Percentiles rank a stretch among this genome's conserved stretches.
phyloP scores from a whole-genome alignment of 53 echinoderm and acorn worm genomes.

The Holothuria leucospilota region DNA sequence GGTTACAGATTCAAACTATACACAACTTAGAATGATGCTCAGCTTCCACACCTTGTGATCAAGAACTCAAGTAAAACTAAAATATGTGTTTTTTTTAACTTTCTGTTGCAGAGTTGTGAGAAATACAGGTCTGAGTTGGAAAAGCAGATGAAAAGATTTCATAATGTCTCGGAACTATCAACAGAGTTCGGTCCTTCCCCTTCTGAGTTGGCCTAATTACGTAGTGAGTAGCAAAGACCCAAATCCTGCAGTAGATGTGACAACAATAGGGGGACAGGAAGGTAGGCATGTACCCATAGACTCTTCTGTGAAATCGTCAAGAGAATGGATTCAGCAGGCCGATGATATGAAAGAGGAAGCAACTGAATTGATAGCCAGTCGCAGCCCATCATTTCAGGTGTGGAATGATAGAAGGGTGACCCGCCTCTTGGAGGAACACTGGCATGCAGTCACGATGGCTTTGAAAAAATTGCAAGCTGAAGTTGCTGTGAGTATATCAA shows the following conservation, averaged over 20 bases:
- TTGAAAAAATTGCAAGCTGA: constrained; percentile 27
- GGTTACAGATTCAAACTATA: too few relatives aligned
- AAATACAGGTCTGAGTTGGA: too few relatives aligned
- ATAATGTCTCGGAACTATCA: constrained; percentile 23
- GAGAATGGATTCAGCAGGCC: constrained; percentile 21
- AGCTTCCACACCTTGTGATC: too few relatives aligned
- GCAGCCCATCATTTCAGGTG: constrained; percentile 22
- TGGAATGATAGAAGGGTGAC: constrained; percentile 18
- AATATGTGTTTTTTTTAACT: too few relatives aligned
- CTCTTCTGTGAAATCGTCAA: constrained; percentile 8
- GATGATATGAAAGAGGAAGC: constrained; percentile 22
- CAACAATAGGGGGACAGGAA: not conserved
- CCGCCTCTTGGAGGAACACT: constrained; percentile 35
- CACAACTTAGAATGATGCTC: too few relatives aligned
- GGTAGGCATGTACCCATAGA: not conserved
- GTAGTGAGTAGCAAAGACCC: not conserved
- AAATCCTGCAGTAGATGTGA: not conserved
- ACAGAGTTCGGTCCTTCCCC: constrained; percentile 28
- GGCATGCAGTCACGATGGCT: constrained; percentile 2
- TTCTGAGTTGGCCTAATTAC: constrained; percentile 13
- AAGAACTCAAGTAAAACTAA: too few relatives aligned
- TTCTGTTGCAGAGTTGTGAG: too few relatives aligned
- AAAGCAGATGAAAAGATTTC: too few relatives aligned
- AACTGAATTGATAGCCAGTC: constrained; percentile 16
- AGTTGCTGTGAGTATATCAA: not conserved